Conservation (phyloP, 2,888 invertebrate species). For the Belgica antarctica region DNA sequence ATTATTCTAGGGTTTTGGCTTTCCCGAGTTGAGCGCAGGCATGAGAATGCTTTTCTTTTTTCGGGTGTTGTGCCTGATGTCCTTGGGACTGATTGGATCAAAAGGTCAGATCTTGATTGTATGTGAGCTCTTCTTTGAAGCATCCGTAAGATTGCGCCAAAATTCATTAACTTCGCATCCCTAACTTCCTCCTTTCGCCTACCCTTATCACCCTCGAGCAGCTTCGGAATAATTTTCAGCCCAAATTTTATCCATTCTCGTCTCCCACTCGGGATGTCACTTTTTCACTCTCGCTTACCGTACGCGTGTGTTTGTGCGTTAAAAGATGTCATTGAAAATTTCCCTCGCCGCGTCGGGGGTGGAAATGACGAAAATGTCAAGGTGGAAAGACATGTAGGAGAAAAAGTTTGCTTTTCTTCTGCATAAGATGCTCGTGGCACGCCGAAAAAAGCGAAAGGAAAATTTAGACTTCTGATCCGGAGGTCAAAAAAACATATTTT, state of each 20-base stretch:
- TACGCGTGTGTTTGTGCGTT: background rate
- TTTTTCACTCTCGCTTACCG: background rate
- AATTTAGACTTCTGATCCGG: background rate
- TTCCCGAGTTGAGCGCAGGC: too few relatives aligned
- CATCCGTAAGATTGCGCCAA: background rate
- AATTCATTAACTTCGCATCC: too few relatives aligned
- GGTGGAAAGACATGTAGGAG: slow-evolving; percentile 5
- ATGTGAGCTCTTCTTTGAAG: background rate
- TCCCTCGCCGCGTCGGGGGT: background rate
- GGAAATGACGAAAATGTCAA: slow-evolving; percentile 14
- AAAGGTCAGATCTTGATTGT: background rate
- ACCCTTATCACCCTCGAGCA: background rate
- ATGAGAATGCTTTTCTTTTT: too few relatives aligned
- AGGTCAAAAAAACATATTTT: too few relatives aligned
- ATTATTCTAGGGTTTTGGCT: too few relatives aligned
- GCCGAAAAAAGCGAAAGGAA: background rate
- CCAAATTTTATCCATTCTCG: background rate
- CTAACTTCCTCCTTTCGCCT: too few relatives aligned
- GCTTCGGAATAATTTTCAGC: background rate
- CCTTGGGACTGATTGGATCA: background rate
- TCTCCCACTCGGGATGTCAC: background rate
- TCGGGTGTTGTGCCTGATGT: background rate
- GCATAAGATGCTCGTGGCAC: background rate
- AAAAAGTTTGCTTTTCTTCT: background rate
- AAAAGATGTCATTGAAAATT: slow-evolving; percentile 4